A percentile compares a stretch with the other conserved stretches of the same genome.
These are phyloP conservation scores for Eonycteris spelaea DNA, from an alignment of 2,113 vertebrate genomes.

Conservation along the genomic window DNA sequence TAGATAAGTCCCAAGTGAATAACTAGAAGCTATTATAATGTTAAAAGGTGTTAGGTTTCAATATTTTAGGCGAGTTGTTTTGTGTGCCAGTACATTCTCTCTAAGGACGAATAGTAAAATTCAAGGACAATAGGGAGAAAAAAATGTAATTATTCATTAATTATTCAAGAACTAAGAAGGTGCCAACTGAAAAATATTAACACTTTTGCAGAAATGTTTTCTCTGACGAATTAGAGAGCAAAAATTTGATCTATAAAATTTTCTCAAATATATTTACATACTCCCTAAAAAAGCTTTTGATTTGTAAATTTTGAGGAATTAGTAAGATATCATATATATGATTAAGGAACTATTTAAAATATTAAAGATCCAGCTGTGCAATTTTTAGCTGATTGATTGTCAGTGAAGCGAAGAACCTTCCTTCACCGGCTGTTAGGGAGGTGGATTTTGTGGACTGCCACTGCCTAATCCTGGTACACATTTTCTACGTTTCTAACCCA, in stretches of 20 bases:
- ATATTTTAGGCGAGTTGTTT: conserved; percentile 65
- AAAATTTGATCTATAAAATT: neutral
- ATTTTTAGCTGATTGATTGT: conserved; percentile 22
- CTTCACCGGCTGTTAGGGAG: neutral
- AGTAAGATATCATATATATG: neutral
- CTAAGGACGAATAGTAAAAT: conserved; percentile 63
- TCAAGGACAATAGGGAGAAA: conserved; percentile 58
- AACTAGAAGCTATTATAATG: conserved; percentile 50
- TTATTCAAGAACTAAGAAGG: conserved; percentile 45
- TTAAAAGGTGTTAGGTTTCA: conserved; percentile 72
- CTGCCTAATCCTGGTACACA: neutral
- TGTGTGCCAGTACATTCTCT: conserved; percentile 57
- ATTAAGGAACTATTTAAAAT: conserved; percentile 19
- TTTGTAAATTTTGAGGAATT: conserved; percentile 22
- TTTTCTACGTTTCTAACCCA: neutral
- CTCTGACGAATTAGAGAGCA: conserved; percentile 10
- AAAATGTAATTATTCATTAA: conserved; percentile 50
- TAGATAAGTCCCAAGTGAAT: conserved; percentile 47
- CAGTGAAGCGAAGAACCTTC: neutral
- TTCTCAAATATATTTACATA: conserved; percentile 4
- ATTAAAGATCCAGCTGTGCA: neutral
- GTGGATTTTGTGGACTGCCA: neutral
- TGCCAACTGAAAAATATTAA: conserved; percentile 41
- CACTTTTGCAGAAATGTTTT: conserved; percentile 41
- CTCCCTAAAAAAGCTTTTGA: conserved; percentile 3